Conservation (phyloP, 2,888 invertebrate species). For the Temnothorax rugatulus region DNA sequence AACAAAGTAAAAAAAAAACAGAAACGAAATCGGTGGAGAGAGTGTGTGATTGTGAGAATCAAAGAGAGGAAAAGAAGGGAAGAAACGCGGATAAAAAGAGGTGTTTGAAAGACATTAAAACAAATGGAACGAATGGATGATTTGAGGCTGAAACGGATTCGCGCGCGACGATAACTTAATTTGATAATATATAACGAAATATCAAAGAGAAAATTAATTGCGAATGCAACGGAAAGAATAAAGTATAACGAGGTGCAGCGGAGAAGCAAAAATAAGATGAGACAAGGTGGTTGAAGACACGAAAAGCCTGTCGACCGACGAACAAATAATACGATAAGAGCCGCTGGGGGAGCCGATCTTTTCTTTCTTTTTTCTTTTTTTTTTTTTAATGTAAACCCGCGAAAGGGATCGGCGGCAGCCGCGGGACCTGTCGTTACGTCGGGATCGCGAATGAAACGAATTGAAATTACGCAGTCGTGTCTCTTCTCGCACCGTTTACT, state of each 20-base stretch:
- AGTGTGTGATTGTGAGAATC: neutral
- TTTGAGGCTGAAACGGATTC: conserved; percentile 2
- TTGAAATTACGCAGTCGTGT: conserved; percentile 55
- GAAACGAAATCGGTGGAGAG: neutral
- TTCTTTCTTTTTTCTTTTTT: neutral
- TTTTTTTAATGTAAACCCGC: conserved; percentile 20
- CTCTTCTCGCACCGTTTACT: conserved; percentile 16
- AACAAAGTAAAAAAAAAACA: conserved; percentile 62
- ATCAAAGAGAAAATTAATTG: conserved; percentile 18
- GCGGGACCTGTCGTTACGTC: conserved; percentile 60
- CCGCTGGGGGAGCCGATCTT: neutral
- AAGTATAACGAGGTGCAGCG: neutral
- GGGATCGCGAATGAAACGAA: conserved; percentile 47
- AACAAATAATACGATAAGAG: conserved; percentile 37
- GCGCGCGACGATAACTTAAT: conserved; percentile 14
- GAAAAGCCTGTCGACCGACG: conserved; percentile 27
- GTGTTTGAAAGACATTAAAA: conserved; percentile 3
- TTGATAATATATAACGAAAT: conserved; percentile 9
- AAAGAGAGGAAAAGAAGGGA: neutral
- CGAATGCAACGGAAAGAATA: neutral
- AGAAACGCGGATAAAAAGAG: neutral
- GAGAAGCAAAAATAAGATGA: conserved; percentile 19
- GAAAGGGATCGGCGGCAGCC: conserved; percentile 57
- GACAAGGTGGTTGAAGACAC: conserved; percentile 25
- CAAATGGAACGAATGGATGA: neutral